These are phyloP conservation scores for Eledone cirrhosa DNA, from an alignment of 2,888 invertebrate species.

Conservation along the genomic window DNA sequence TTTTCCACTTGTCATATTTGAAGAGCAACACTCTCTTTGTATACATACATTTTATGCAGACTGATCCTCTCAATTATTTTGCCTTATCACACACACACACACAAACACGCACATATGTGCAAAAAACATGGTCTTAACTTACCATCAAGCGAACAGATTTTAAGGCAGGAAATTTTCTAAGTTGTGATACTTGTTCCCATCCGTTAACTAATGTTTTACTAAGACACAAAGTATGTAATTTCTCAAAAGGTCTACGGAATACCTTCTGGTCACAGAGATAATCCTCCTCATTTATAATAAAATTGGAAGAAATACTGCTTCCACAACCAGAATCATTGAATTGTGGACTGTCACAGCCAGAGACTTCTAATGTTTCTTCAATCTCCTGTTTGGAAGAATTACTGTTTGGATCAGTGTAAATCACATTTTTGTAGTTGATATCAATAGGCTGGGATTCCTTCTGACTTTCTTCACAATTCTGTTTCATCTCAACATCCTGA, in stretches of 20 bases:
- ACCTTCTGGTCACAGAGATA: not conserved
- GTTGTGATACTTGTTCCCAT: slow-evolving; percentile 48
- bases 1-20: too few relatives aligned
- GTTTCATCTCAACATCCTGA: not conserved
- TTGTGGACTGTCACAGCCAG: slow-evolving; percentile 11
- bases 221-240: slow-evolving; percentile 50
- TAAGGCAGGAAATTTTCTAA: slow-evolving; percentile 50
- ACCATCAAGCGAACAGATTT: slow-evolving; percentile 53
- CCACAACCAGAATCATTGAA: slow-evolving; percentile 21
- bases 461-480: not conserved
- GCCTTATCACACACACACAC: too few relatives aligned
- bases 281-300: not conserved
- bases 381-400: not conserved
- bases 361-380: slow-evolving; percentile 8
- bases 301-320: slow-evolving; percentile 12
- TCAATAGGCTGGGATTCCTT: slow-evolving; percentile 8
- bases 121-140: not conserved
- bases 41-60: too few relatives aligned
- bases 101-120: not conserved
- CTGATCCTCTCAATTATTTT: not conserved
- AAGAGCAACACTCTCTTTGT: too few relatives aligned
- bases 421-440: slow-evolving; percentile 22
- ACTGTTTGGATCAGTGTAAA: not conserved
- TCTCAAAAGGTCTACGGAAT: slow-evolving; percentile 39
- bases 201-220: slow-evolving; percentile 52